Base-by-base conservation (phyloP, 2,797 vertebrate species). In the Scyliorhinus canicula region DNA sequence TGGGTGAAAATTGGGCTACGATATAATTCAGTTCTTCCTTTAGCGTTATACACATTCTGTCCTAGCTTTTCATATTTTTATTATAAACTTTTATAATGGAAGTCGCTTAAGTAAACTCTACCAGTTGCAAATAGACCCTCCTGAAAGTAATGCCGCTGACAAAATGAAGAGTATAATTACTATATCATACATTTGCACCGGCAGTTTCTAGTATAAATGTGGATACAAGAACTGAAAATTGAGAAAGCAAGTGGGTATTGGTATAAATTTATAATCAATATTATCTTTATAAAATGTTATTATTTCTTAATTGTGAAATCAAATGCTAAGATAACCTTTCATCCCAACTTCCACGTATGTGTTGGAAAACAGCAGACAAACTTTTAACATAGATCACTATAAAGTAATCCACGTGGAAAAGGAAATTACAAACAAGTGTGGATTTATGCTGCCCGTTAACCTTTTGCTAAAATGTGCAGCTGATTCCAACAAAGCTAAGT, bases 401-500 rank as follows among this genome's bases (percentile, higher is more conserved):
- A 71, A 71, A 71, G 47, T 69, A 50, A 50, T 52, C 40, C 65
- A 71, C 63, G 26, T 94, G 31, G 31, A 74, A 94, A 28, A 94
- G 93, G 21, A 93, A 93, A 93, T 35, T 69, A 44, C 26, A 31
- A 52, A 69, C 63, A 69, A 50, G 65, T 52, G 47, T 65, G 40
- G 24, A 93, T 69, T 93, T 90, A 60, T 40, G 35, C 57, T 90
- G 35, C 86, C 63, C n/a, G 2, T 11, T 90, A 35, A 90, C 55
- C 86, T 90, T 88, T 57, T 90, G 55, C 16, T 90, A 57, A 90
- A 90, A 60, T 90, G 6, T 7, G 35, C 24, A 19, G 55, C n/a
- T 63, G 86, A 90, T 60, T 63, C 63, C 57, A 90, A 63, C 86
- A 90, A 90, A 57, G 86, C 55, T 21, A 90, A 63, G 86, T 44